phyloP scores from a whole-genome alignment of 2,113 vertebrate species.

The Vulpes lagopus region DNA sequence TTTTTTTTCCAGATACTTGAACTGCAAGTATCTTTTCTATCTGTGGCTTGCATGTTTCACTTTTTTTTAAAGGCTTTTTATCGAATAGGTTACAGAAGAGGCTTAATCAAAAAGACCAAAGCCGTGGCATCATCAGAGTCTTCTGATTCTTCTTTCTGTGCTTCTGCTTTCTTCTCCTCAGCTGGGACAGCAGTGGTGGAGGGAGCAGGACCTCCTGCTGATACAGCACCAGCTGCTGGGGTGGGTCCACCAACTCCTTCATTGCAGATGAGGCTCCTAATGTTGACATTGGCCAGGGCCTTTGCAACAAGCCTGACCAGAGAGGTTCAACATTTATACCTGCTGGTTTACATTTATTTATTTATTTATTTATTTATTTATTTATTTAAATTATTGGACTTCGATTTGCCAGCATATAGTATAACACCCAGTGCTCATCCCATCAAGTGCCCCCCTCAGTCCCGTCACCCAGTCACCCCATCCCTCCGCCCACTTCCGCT shows the following conservation, averaged over 20 bases:
- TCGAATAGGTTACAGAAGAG: background rate
- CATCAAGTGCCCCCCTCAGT: too few relatives aligned
- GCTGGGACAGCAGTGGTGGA: background rate
- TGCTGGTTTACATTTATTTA: background rate
- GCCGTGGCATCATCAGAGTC: background rate
- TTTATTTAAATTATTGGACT: too few relatives aligned
- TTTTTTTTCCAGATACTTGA: background rate
- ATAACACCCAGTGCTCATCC: too few relatives aligned
- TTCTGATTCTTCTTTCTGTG: background rate
- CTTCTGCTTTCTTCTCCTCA: background rate
- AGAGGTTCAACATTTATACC: background rate
- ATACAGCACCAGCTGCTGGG: background rate
- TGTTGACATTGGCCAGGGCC: background rate
- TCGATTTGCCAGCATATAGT: too few relatives aligned
- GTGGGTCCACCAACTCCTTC: background rate
- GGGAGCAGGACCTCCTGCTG: background rate
- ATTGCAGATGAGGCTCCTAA: background rate
- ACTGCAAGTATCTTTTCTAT: background rate
- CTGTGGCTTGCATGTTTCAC: background rate
- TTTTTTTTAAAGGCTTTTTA: background rate
- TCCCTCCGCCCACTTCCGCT: too few relatives aligned
- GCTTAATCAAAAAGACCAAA: background rate
- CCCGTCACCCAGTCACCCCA: too few relatives aligned
- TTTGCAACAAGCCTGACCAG: background rate
- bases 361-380: too few relatives aligned